Base-by-base conservation (phyloP, 2,113 vertebrate species). In the Vombatus ursinus region DNA sequence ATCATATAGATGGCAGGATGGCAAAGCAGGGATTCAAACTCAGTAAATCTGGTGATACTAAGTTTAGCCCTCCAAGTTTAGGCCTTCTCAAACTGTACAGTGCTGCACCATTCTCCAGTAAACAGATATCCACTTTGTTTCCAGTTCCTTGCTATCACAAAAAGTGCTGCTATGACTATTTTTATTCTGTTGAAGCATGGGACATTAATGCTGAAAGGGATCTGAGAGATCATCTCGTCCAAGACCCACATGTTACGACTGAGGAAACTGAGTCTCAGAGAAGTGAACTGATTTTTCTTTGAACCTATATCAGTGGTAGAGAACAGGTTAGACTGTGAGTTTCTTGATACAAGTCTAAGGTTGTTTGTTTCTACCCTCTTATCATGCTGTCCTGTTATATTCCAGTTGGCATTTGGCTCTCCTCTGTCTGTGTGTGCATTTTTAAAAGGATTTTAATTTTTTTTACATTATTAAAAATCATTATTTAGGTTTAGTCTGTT, bases 401-500 rank as follows among this genome's bases (percentile, higher is more conserved):
- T 7, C 31, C 12, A 68, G 37, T 14, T 49, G 48, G 48, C 61
- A 37, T 0, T 68, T 68, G 31, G 14, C 37, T 68, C 28, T 68
- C 3, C 61, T 37, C 0, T 68, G 57, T 61, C 28, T 61, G 28
- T 37, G 3, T 37, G 31, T 12, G 48, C 48, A 49, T 37, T 68
- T 68, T 5, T 12, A 7, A 68, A 68, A 68, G 12, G 11, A 37
- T 61, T 68, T 28, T 57, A 54, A 57, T 28, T 57, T 57, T 57
- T 37, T 16, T 98, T 98, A 97, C 99, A 99, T 99, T 99, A 99
- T 99, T 99, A 99, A 99, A 99, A 99, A 98, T 99, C 98, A 99
- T 99, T 99, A 99, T 99, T 99, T 99, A 99, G 99, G 61, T 68
- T 68, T 61, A 61, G 28, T 37, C 10, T 37, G 3, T 68, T 57